These are phyloP conservation scores for Cryptus viduatorius DNA, from an alignment of 2,888 invertebrate genomes.

Conservation along the genomic window DNA sequence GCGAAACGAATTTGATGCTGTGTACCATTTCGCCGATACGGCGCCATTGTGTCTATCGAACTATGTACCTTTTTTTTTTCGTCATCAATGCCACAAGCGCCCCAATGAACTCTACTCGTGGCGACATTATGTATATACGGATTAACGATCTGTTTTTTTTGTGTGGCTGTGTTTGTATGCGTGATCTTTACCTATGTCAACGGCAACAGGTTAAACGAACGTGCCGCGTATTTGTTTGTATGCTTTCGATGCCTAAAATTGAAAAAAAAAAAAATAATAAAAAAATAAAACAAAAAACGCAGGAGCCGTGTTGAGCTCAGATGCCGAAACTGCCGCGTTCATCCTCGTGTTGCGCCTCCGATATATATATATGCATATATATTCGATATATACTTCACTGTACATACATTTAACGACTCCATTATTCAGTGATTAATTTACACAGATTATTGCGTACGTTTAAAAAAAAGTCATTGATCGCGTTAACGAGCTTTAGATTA, in stretches of 20 bases:
- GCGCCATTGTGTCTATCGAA: background rate
- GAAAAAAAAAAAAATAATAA: background rate
- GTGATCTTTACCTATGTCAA: conserved; percentile 5
- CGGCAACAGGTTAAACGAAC: conserved; percentile 9
- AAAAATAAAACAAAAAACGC: conserved; percentile 14
- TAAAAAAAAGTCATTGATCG: conserved; percentile 43
- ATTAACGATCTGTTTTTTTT: conserved; percentile 13
- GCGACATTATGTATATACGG: conserved; percentile 11
- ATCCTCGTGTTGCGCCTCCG: conserved; percentile 31
- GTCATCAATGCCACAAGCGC: conserved; percentile 32
- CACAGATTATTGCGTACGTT: conserved; percentile 23
- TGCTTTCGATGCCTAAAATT: conserved; percentile 50
- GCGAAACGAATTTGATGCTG: conserved; percentile 54
- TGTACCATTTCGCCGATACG: conserved; percentile 10
- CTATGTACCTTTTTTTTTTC: conserved; percentile 8
- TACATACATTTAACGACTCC: conserved; percentile 34
- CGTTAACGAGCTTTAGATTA: conserved; percentile 16
- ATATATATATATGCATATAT: conserved; percentile 30
- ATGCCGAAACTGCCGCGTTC: conserved; percentile 59
- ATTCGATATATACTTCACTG: conserved; percentile 33
- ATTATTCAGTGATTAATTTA: conserved; percentile 35
- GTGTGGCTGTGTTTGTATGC: conserved; percentile 4
- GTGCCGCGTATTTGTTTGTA: background rate
- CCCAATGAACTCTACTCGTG: conserved; percentile 9
- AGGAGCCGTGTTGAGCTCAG: conserved; percentile 43